Evolutionary conservation across 2,888 invertebrate species (phyloP).

Genomic region (Strigamia transsilvanica): DNA sequence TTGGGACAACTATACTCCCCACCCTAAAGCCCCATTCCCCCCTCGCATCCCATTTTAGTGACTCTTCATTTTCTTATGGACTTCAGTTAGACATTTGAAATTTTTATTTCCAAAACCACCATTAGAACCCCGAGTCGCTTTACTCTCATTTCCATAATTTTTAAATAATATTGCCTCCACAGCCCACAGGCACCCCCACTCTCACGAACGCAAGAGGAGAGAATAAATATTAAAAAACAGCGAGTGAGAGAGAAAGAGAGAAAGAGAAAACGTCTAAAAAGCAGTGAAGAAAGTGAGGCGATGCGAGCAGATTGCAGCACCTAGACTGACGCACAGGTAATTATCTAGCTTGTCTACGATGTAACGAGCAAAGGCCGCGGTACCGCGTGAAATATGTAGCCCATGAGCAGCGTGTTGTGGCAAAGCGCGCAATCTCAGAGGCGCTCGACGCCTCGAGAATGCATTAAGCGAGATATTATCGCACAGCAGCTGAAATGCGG

Average conservation of each 20-base stretch:
- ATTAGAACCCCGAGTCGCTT: constrained; percentile 18
- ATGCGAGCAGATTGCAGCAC: constrained; percentile 48
- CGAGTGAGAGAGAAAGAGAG: neutral
- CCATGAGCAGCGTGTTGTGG: constrained; percentile 48
- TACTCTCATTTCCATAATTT: constrained; percentile 51
- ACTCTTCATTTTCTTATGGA: constrained; percentile 33
- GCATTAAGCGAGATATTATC: constrained; percentile 52
- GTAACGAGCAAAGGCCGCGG: constrained; percentile 40
- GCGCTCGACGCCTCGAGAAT: constrained; percentile 44
- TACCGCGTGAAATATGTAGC: constrained; percentile 50
- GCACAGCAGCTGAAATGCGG: constrained; percentile 36
- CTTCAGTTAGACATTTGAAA: constrained; percentile 31
- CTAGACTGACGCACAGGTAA: constrained; percentile 41
- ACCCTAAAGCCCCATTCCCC: neutral
- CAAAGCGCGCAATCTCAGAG: constrained; percentile 26
- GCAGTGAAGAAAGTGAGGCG: constrained; percentile 26
- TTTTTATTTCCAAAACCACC: constrained; percentile 46
- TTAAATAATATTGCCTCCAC: constrained; percentile 43
- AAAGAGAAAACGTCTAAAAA: constrained; percentile 38
- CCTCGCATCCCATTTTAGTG: neutral
- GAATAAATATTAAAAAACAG: constrained; percentile 40
- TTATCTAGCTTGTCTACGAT: constrained; percentile 48
- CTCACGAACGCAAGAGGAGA: neutral
- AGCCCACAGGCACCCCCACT: constrained; percentile 17
- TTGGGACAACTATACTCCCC: constrained; percentile 29